These are phyloP conservation scores for Akabosia matsudoensis DNA, from an alignment of 1,140 invertebrate genomes.

Conservation along the genomic window DNA sequence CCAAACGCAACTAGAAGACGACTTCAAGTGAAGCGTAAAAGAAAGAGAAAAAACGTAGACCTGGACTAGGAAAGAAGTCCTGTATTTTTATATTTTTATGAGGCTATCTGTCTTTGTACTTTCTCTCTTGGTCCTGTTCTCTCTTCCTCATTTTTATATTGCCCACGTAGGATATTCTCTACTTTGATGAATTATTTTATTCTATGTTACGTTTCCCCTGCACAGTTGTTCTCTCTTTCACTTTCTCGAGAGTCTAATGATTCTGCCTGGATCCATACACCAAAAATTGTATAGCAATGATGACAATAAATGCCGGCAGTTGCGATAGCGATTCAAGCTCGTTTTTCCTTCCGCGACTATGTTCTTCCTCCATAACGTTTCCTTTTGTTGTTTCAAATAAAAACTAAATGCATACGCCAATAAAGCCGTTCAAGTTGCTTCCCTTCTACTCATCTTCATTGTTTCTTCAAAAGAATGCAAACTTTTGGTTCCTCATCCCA, in stretches of 20 bases:
- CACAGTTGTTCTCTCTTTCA: neutral
- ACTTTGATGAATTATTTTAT: constrained; percentile 45
- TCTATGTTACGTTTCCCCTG: constrained; percentile 21
- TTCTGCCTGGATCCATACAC: too few species aligned
- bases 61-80: too few species aligned
- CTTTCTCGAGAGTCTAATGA: neutral
- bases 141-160: neutral
- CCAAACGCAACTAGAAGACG: neutral
- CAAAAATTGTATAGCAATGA: too few species aligned
- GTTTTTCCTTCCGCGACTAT: neutral
- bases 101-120: constrained; percentile 40
- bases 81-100: constrained; percentile 44
- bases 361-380: neutral
- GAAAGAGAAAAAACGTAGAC: constrained; percentile 19
- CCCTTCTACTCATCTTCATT: neutral
- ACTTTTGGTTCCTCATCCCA: too few species aligned
- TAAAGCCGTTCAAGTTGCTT: too few species aligned
- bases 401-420: too few species aligned
- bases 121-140: constrained; percentile 27
- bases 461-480: neutral
- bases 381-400: too few species aligned
- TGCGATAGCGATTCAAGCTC: too few species aligned
- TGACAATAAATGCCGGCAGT: too few species aligned
- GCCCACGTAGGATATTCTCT: neutral
- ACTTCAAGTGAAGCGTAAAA: constrained; percentile 22